These are phyloP conservation scores for Metridium senile DNA, from an alignment of 92 coral and sea anemone species.

Conservation along the genomic window DNA sequence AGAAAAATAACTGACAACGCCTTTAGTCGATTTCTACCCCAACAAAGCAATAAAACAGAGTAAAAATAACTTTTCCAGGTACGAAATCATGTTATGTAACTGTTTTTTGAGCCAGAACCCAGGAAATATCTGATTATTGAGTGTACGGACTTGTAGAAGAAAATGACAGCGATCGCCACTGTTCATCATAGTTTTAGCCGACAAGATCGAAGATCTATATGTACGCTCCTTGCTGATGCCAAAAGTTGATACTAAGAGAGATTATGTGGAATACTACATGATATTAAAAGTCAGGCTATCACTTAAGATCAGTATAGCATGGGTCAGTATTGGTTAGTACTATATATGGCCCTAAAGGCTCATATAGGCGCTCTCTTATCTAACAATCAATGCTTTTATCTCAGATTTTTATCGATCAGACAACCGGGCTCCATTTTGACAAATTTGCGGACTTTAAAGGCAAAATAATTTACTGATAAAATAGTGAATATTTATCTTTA, in stretches of 20 bases:
- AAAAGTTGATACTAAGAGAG: constrained; percentile 7
- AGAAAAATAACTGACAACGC: too few species aligned
- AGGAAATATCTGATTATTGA: too few species aligned
- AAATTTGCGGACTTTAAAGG: constrained; percentile 4
- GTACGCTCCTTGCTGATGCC: constrained; percentile 15
- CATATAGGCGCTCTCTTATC: constrained; percentile 27
- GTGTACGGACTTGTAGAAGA: too few species aligned
- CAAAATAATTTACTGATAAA: neutral
- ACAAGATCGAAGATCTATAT: neutral
- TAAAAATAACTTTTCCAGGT: too few species aligned
- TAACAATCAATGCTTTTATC: constrained; percentile 17
- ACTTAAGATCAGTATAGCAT: constrained; percentile 19
- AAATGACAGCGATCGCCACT: neutral
- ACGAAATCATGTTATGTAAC: too few species aligned
- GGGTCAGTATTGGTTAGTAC: constrained; percentile 17
- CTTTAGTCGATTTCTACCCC: too few species aligned
- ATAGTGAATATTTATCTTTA: neutral
- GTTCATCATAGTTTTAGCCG: neutral
- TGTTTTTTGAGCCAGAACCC: too few species aligned
- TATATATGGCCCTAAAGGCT: too few species aligned
- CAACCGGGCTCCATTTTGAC: constrained; percentile 11
- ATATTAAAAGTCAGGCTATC: constrained; percentile 28
- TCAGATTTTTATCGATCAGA: constrained; percentile 29
- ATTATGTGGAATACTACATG: constrained; percentile 13
- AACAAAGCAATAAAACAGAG: too few species aligned